These are phyloP conservation scores for Spilogale gracilis DNA, from an alignment of 2,113 vertebrate genomes.

Conservation along the genomic window DNA sequence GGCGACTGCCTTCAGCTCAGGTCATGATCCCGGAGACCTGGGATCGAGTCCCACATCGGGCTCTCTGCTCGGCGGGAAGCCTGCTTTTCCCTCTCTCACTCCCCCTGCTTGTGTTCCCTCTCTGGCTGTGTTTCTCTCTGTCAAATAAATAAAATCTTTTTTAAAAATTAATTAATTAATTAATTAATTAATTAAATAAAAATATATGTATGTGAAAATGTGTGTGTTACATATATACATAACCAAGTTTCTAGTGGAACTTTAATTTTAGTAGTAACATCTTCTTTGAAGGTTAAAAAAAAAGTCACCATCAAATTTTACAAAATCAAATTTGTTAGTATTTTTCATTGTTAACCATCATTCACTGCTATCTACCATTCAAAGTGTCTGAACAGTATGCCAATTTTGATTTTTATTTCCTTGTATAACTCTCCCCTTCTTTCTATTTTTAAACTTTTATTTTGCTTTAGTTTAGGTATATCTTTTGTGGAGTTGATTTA, in stretches of 20 bases:
- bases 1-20: no score
- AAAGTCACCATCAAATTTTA: neutral
- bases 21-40: no score
- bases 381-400: neutral
- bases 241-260: neutral
- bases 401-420: neutral
- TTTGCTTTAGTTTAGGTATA: slow-evolving; percentile 6
- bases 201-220: neutral
- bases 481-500: neutral
- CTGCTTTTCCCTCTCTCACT: no score
- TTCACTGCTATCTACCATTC: neutral
- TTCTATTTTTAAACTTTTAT: neutral
- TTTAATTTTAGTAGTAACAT: neutral
- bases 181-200: neutral
- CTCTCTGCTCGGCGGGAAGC: no score
- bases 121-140: no score
- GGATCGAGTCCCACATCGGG: no score
- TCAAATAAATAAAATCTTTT: no score
- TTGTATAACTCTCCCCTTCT: neutral
- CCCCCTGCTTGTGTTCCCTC: no score
- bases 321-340: neutral
- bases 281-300: slow-evolving; percentile 2
- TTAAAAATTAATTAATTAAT: no score
- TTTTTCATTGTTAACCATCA: neutral
- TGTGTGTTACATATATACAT: neutral